Evolutionary conservation across 1,140 invertebrate genomes (phyloP), one percentile per base, ranked within the genome.

Genomic region (Dreissena polymorpha): DNA sequence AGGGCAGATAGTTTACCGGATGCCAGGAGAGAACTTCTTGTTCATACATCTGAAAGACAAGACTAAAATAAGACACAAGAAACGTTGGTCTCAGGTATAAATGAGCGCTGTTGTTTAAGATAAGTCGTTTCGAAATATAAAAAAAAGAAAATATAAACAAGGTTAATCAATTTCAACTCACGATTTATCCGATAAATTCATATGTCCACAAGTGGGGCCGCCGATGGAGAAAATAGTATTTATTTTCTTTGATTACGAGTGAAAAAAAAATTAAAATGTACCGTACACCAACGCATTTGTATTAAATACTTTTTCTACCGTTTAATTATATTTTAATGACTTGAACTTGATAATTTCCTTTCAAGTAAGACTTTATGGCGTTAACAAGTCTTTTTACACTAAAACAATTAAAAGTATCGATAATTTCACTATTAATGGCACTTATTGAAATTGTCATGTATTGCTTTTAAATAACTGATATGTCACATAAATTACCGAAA

Each of bases 31-130:
- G 93, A 99, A 98, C 7, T 98, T 98, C 92, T 97, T 99, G 95
- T 97, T 98, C 80, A 97, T 97, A 51, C 99, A 99, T 93, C 94
- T 99, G 78, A 99, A 99, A 93, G 98, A 99, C 91, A 99, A 99
- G 91, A 95, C 95, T 89, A 98, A 97, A 89, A 99, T 99, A 91
- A 95, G 98, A 91, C 98, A 99, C 94, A 96, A 97, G 89, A 94
- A 94, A 83, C 75, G 94, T 71, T 94, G 93, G 93, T 93, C 92
- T 86, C 93, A 94, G 90, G 93, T 93, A 69, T 51, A 39, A 21
- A 14, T 83, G 13, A 10, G 10, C 10, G n/a, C n/a, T n/a, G n/a
- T n/a, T n/a, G n/a, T n/a, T n/a, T n/a, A n/a, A n/a, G n/a, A n/a
- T n/a, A n/a, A n/a, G n/a, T n/a, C n/a, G n/a, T n/a, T n/a, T n/a